Conservation (phyloP, 2,113 vertebrate species). For the Laticauda colubrina region DNA sequence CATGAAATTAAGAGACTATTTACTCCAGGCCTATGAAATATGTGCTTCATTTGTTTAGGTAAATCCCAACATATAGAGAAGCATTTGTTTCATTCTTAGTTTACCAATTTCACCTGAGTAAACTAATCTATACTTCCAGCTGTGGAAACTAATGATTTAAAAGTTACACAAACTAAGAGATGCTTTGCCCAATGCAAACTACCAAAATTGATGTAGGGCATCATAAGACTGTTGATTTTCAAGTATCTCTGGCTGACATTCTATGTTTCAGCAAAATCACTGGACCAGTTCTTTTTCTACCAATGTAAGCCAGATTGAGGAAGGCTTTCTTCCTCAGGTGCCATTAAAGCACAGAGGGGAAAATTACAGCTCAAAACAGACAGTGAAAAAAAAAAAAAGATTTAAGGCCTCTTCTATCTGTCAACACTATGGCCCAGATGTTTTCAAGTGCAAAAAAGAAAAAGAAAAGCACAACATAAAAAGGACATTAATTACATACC, state of each 20-base stretch:
- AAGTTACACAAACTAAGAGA: background rate
- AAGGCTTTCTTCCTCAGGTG: slow-evolving; percentile 20
- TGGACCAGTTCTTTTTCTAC: slow-evolving; percentile 19
- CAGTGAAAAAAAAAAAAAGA: slow-evolving; percentile 50
- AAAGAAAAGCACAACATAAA: slow-evolving; percentile 29
- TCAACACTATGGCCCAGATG: slow-evolving; percentile 64
- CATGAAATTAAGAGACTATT: background rate
- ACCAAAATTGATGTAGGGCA: background rate
- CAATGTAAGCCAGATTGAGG: slow-evolving; percentile 27
- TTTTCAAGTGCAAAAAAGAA: slow-evolving; percentile 48
- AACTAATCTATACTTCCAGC: background rate
- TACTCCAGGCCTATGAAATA: slow-evolving; percentile 22
- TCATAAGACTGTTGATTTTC: background rate
- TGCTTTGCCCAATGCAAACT: background rate
- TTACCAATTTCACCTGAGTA: background rate
- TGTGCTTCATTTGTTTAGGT: background rate
- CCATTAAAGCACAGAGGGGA: slow-evolving; percentile 33
- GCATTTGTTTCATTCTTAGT: background rate
- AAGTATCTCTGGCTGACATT: background rate
- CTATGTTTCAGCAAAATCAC: slow-evolving; percentile 38
- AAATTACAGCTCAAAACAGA: slow-evolving; percentile 46
- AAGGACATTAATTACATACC: slow-evolving; percentile 52
- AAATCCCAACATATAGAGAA: background rate
- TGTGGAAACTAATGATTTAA: background rate
- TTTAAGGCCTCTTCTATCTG: slow-evolving; percentile 63